phyloP scores from a whole-genome alignment of 2,888 invertebrate species.

The Bruchidius siliquastri region DNA sequence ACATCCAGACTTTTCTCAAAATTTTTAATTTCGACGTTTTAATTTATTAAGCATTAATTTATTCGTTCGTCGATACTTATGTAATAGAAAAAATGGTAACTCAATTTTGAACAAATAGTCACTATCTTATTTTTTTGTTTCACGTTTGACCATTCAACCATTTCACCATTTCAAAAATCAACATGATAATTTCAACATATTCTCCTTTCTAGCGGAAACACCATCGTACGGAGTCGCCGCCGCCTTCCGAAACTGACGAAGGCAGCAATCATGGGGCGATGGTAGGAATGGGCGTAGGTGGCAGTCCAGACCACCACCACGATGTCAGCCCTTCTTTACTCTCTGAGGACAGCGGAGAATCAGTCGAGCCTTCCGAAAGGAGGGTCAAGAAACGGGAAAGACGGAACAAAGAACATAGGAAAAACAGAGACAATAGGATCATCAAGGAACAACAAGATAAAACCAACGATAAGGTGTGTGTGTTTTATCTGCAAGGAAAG shows the following conservation, averaged over 20 bases:
- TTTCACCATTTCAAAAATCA: too few relatives aligned
- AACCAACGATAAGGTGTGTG: slow-evolving; percentile 63
- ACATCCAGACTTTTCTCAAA: too few relatives aligned
- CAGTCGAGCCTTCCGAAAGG: slow-evolving; percentile 51
- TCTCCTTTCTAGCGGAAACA: slow-evolving; percentile 49
- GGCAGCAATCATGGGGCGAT: neutral
- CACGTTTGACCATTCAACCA: too few relatives aligned
- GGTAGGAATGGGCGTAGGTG: neutral
- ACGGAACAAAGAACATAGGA: slow-evolving; percentile 18
- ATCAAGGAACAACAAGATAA: slow-evolving; percentile 39
- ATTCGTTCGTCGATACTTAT: too few relatives aligned
- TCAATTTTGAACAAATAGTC: too few relatives aligned
- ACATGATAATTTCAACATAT: neutral
- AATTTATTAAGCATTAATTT: too few relatives aligned
- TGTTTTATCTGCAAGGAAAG: slow-evolving; percentile 85
- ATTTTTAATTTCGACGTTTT: too few relatives aligned
- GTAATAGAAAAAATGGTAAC: too few relatives aligned
- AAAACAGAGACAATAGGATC: slow-evolving; percentile 12
- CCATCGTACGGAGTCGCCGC: slow-evolving; percentile 46
- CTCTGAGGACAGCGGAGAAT: slow-evolving; percentile 52
- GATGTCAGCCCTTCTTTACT: slow-evolving; percentile 28
- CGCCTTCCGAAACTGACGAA: neutral
- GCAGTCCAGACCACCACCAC: slow-evolving; percentile 12
- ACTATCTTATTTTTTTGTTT: too few relatives aligned
- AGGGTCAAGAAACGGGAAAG: slow-evolving; percentile 19